These are phyloP conservation scores for Homarus americanus DNA, from an alignment of 1,140 invertebrate species.

Conservation along the genomic window DNA sequence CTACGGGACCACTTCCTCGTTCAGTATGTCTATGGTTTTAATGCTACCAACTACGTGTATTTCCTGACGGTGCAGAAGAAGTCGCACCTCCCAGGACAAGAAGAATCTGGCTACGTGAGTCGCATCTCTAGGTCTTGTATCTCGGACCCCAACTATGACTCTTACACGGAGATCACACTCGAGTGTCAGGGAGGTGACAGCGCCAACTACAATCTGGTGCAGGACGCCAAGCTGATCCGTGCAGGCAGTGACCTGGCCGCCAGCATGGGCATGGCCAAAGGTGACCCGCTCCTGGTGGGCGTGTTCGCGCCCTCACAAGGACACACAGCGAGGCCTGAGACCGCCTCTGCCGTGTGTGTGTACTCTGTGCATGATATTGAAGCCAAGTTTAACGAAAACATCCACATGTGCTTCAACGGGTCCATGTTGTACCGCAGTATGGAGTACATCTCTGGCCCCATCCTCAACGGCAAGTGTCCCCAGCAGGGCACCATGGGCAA, in stretches of 20 bases:
- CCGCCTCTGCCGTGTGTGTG: constrained; percentile 89
- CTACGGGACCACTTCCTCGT: constrained; percentile 96
- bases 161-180: constrained; percentile 87
- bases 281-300: constrained; percentile 88
- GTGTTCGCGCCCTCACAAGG: constrained; percentile 91
- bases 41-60: constrained; percentile 95
- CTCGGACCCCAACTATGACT: constrained; percentile 94
- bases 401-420: constrained; percentile 97
- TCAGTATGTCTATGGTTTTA: constrained; percentile 96
- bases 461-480: constrained; percentile 93
- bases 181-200: constrained; percentile 77
- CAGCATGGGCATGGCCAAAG: constrained; percentile 87
- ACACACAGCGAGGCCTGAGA: constrained; percentile 87
- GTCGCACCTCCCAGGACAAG: constrained; percentile 88
- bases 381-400: constrained; percentile 95
- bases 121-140: constrained; percentile 91
- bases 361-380: constrained; percentile 89
- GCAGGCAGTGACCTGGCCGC: constrained; percentile 89
- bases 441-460: constrained; percentile 94
- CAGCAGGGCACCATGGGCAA: constrained; percentile 85
- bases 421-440: constrained; percentile 94
- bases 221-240: constrained; percentile 91
- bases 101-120: constrained; percentile 88
- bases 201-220: constrained; percentile 90
- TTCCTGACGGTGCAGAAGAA: constrained; percentile 96